Conservation (phyloP, 92 coral and sea anemone species). For the Micromussa lordhowensis region DNA sequence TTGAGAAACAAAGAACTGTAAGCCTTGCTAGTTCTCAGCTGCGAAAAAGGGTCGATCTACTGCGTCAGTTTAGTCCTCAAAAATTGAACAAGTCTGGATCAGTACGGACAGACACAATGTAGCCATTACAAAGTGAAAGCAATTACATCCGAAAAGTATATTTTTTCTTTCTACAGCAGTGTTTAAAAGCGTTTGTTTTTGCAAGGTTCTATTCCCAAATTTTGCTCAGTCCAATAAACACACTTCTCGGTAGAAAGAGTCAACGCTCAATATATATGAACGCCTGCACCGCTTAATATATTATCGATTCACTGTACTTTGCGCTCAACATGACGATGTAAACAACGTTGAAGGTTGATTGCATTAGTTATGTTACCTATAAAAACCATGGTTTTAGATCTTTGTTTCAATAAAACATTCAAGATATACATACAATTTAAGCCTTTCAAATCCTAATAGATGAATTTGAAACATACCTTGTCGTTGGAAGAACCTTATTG, state of each 20-base stretch:
- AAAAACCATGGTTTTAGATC: background rate
- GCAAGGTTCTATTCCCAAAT: background rate
- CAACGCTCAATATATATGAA: background rate
- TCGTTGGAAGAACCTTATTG: constrained; percentile 98
- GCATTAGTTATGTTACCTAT: background rate
- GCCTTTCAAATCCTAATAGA: background rate
- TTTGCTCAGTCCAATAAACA: background rate
- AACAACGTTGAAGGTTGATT: background rate
- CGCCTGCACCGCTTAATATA: background rate
- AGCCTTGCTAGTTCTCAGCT: background rate
- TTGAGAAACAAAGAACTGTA: background rate
- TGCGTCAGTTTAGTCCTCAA: background rate
- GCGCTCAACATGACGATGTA: background rate
- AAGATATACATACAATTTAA: background rate
- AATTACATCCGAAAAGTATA: background rate
- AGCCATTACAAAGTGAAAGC: background rate
- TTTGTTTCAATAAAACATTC: background rate
- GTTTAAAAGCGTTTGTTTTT: background rate
- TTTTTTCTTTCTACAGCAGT: background rate
- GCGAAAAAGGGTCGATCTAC: background rate
- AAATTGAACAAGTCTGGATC: background rate
- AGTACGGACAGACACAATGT: too few species aligned
- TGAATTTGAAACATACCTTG: constrained; percentile 72
- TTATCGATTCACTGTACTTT: background rate
- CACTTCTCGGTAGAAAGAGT: background rate